A percentile compares a stretch with the other conserved stretches of the same genome.
These are phyloP conservation scores for Sympetrum striolatum DNA, from an alignment of 2,888 invertebrate genomes.

Conservation along the genomic window DNA sequence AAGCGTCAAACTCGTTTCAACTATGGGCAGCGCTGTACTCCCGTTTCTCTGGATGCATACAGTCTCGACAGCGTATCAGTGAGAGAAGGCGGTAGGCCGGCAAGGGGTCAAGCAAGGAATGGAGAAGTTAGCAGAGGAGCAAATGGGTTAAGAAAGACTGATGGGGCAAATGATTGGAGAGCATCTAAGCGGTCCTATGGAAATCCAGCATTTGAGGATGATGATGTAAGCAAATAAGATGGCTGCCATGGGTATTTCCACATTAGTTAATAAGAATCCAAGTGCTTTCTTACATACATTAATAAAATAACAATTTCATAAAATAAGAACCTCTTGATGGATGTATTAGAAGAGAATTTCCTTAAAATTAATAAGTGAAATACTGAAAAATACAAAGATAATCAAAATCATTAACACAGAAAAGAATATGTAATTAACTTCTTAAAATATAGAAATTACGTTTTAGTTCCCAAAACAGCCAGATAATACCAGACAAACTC, in stretches of 20 bases:
- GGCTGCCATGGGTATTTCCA: background rate
- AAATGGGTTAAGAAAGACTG: constrained; percentile 63
- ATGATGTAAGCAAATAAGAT: constrained; percentile 68
- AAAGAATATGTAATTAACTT: no score
- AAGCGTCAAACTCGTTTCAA: constrained; percentile 81
- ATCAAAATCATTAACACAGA: no score
- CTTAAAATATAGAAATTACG: no score
- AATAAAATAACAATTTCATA: no score
- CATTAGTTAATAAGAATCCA: no score
- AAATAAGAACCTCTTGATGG: no score
- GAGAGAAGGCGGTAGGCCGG: constrained; percentile 72
- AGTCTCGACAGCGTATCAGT: constrained; percentile 89
- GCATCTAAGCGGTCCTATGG: constrained; percentile 88
- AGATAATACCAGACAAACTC: no score
- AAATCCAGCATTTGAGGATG: constrained; percentile 90
- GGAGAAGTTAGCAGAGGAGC: background rate
- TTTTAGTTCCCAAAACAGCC: no score
- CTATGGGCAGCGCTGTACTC: constrained; percentile 86
- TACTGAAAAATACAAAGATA: no score
- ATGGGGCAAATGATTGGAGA: constrained; percentile 63
- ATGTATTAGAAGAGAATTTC: no score
- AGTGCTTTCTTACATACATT: no score
- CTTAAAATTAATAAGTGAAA: no score
- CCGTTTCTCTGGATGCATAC: constrained; percentile 87
- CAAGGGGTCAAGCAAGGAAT: background rate